Base-by-base conservation (phyloP, 1,140 invertebrate species). In the Drosophila subpulchrella region DNA sequence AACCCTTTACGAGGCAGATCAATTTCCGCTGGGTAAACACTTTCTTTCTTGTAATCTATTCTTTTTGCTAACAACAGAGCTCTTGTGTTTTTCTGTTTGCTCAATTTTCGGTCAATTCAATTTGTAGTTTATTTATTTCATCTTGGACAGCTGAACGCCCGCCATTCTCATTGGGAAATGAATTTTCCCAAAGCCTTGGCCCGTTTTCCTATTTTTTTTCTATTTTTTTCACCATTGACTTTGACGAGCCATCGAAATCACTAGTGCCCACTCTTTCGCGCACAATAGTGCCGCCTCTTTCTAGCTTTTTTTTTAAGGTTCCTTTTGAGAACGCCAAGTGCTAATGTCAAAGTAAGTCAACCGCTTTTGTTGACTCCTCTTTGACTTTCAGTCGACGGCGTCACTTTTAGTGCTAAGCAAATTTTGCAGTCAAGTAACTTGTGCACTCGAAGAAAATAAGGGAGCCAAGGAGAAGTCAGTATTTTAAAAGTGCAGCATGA, bases 101-200 rank as follows among this genome's bases (percentile, higher is more conserved):
- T 17, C 51, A 46, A 48, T 56, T 66, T 57, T 72, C 56, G 57
- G 58, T 71, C 71, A 80, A 80, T 80, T 80, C 72, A 71, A 80
- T 80, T 80, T 80, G 65, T 62, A 71, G 63, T 81, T 81, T 81
- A 81, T 76, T 72, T 72, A 81, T 68, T 30, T 42, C 51, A 58
- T 38, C 61, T 55, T 34, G 60, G 34, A 46, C 75, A 78, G 54
- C 20, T 53, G 11, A 15, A 42, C 32, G 12, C 13, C 7, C n/a
- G 34, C 11, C 47, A 32, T 10, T 10, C n/a, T 34, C 46, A 15
- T n/a, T 11, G 2, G 15, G 17, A 67, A 60, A 46, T 55, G 42
- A 62, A 46, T 47, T 63, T 39, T 27, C 13, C 41, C 63, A 62
- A 50, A 36, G 42, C 12, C n/a, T 17, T 8, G 10, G 39, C 15